Base-by-base conservation (phyloP, 1,140 invertebrate species). In the Lasioglossum baleicum region DNA sequence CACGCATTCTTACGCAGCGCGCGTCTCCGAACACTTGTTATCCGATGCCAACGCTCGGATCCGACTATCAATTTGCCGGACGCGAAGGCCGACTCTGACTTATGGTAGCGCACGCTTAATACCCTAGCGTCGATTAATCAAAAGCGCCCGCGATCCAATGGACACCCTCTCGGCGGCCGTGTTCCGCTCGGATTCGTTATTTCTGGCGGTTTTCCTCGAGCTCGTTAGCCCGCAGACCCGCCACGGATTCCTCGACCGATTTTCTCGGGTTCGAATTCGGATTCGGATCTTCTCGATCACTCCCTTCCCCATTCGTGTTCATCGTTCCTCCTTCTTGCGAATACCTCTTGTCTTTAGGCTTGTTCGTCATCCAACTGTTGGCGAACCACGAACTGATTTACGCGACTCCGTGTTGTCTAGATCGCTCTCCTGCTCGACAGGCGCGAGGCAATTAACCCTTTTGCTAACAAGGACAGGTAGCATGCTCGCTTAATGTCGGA, bases 61-160 rank as follows among this genome's bases (percentile, higher is more conserved):
- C 48, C 63, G 68, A 73, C 65, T 67, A 85, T 85, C 83, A 79
- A 82, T 70, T 72, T 80, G 11, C 73, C 66, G 60, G 79, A 70
- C 66, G 61, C 58, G 51, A 75, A 80, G 77, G 77, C 42, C 71
- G 53, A 60, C 64, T 26, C 31, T 61, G 64, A 80, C 53, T 78
- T 78, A 78, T 73, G 35, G 2, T 56, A 51, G 17, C 64, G 69
- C 64, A 56, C 69, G 44, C 71, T 73, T 65, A 72, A 78, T 72
- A 64, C 76, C 51, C 58, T 64, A 31, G 67, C 75, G 22, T 26
- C 75, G 58, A 77, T 77, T 77, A 77, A 77, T 77, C 65, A 71
- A 71, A 44, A 53, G 22, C 56, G 44, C 8, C n/a, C 40, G 22
- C 31, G 68, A 42, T 72, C 60, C 75, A 53, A 72, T 31, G 22